These are phyloP conservation scores for Mergus octosetaceus DNA, from an alignment of 2,797 vertebrate species.

Conservation along the genomic window DNA sequence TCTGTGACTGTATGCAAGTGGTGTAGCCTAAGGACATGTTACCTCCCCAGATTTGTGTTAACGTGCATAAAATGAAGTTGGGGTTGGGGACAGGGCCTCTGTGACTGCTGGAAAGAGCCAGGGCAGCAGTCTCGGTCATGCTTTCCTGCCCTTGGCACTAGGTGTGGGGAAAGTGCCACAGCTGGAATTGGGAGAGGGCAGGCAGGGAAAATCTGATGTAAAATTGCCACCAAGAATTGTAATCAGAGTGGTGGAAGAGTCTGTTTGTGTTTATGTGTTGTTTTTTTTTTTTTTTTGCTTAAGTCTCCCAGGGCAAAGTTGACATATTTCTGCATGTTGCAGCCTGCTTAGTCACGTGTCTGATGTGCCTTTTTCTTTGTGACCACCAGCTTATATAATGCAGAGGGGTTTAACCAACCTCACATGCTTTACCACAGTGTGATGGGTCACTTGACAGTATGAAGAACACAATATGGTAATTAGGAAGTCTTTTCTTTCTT, in stretches of 20 bases:
- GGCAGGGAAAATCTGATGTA: not conserved
- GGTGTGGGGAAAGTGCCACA: not conserved
- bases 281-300: not conserved
- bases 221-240: not conserved
- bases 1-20: not conserved
- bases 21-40: not conserved
- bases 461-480: not conserved
- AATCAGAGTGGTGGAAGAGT: not conserved
- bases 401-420: not conserved
- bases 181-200: not conserved
- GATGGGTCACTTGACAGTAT: constrained; percentile 30
- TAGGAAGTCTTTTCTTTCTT: not conserved
- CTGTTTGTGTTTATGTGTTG: not conserved
- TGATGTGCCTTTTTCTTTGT: not conserved
- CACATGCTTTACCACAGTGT: not conserved
- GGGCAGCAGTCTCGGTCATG: not conserved
- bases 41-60: not conserved
- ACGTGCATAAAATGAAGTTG: not conserved
- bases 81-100: not conserved
- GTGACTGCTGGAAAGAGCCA: not conserved
- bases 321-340: not conserved
- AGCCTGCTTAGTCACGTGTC: not conserved
- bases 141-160: not conserved
- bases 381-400: not conserved
- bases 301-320: not conserved